Evolutionary conservation across 2,888 invertebrate genomes (phyloP).

Genomic region (Aleiodes testaceus): DNA sequence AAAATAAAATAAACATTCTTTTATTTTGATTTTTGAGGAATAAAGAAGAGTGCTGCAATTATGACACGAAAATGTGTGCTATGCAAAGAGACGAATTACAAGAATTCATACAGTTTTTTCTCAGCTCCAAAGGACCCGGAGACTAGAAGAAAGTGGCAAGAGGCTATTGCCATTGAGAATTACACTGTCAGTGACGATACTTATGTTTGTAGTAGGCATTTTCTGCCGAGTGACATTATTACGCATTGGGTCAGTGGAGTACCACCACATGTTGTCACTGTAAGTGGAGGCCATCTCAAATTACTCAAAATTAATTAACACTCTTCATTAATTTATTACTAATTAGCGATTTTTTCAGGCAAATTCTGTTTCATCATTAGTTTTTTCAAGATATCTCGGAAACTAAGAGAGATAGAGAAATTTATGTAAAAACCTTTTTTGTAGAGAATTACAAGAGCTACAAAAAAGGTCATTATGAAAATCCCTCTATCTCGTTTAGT

Average conservation of each 20-base stretch:
- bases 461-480: no score
- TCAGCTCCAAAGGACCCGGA: constrained; percentile 68
- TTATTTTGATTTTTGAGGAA: no score
- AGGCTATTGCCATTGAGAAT: constrained; percentile 64
- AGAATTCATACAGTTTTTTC: constrained; percentile 67
- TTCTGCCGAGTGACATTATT: constrained; percentile 65
- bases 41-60: constrained; percentile 21
- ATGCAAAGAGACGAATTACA: constrained; percentile 68
- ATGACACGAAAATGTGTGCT: constrained; percentile 69
- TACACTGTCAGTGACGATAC: constrained; percentile 66
- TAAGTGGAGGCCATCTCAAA: constrained; percentile 49
- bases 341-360: no score
- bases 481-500: no score
- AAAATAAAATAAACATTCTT: no score
- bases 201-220: constrained; percentile 68
- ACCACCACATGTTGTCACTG: constrained; percentile 67
- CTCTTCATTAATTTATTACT: no score
- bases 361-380: no score
- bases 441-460: no score
- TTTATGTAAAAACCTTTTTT: no score
- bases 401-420: no score
- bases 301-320: no score
- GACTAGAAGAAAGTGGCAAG: constrained; percentile 65
- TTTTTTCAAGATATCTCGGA: no score
- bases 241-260: constrained; percentile 70